Conservation (phyloP, 2,113 vertebrate species). For the Pelmatolapia mariae region DNA sequence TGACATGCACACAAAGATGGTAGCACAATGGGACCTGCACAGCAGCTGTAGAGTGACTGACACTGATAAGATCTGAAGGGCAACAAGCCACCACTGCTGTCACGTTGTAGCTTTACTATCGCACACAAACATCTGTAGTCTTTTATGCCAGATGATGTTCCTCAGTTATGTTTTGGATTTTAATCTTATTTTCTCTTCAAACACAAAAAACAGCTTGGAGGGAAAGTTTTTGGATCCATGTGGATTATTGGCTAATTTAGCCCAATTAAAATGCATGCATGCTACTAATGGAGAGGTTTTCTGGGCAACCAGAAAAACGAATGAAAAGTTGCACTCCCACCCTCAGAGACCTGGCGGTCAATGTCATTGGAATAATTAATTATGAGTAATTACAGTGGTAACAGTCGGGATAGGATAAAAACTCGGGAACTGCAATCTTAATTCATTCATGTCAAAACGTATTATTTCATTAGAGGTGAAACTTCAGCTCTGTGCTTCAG, state of each 20-base stretch:
- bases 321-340: not conserved
- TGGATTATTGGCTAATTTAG: not conserved
- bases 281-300: not conserved
- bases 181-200: not conserved
- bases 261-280: not conserved
- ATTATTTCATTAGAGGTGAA: not conserved
- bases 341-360: not conserved
- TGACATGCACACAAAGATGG: not conserved
- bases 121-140: not conserved
- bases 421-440: not conserved
- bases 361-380: not conserved
- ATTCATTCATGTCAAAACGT: not conserved
- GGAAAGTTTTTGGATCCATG: not conserved
- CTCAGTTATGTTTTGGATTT: not conserved
- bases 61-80: slow-evolving; percentile 11
- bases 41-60: slow-evolving; percentile 24
- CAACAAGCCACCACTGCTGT: slow-evolving; percentile 2
- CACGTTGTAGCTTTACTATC: not conserved
- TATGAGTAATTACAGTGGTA: not conserved
- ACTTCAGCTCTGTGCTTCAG: not conserved
- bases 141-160: not conserved
- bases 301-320: not conserved
- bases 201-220: not conserved
- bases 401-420: not conserved
- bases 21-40: not conserved